Evolutionary conservation across 2,113 vertebrate species (phyloP).

Genomic region (Camelus bactrianus): DNA sequence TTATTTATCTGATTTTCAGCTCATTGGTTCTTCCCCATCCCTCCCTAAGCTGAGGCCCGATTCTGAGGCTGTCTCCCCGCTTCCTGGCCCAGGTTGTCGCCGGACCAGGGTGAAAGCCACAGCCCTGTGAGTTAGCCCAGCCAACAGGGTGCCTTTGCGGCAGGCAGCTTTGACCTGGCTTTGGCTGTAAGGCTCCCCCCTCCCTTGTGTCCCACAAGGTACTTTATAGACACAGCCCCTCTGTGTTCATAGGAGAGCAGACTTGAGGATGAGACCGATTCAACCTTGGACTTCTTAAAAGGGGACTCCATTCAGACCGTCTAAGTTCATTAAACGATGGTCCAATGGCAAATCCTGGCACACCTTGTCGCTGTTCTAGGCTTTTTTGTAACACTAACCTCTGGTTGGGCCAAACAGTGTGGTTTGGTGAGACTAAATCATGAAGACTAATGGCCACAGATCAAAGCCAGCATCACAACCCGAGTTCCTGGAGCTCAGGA

Average conservation of each 20-base stretch:
- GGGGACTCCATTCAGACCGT: neutral
- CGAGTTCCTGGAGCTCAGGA: neutral
- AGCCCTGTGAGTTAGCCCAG: neutral
- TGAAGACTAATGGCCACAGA: neutral
- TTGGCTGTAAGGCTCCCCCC: neutral
- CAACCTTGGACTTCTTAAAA: neutral
- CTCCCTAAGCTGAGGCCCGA: constrained; percentile 11
- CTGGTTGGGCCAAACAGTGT: neutral
- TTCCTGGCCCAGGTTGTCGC: neutral
- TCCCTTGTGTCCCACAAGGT: neutral
- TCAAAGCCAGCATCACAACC: constrained; percentile 19
- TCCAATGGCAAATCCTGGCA: constrained; percentile 75
- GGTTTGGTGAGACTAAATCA: constrained; percentile 18
- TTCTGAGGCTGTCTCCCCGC: constrained; percentile 64
- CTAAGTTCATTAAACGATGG: neutral
- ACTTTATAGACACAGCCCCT: neutral
- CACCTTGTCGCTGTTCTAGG: constrained; percentile 71
- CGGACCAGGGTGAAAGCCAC: neutral
- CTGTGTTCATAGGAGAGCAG: neutral
- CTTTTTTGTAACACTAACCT: neutral
- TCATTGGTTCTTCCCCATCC: constrained; percentile 1
- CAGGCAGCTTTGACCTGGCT: neutral
- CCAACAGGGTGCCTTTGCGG: neutral
- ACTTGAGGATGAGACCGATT: neutral
- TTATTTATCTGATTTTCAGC: constrained; percentile 76